Base-by-base conservation (phyloP, 2,888 invertebrate species). In the Coenonympha arcania region DNA sequence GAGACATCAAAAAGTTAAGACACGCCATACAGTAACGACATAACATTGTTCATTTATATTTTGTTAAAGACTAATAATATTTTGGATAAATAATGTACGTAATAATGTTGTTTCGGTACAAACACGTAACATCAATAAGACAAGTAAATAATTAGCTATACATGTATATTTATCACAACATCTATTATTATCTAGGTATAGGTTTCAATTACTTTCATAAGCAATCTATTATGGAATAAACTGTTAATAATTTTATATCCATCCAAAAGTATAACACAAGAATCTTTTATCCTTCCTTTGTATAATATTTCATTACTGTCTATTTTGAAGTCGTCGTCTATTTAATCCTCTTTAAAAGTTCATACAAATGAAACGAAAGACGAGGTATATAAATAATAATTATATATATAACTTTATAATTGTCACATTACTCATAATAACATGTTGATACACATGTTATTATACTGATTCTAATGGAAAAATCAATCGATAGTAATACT, bases 1-100 rank as follows among this genome's bases (percentile, higher is more conserved):
- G 62, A 57, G 48, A 73, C 73, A 73, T 73, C 72, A 71, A 77
- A 76, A 77, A 77, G 71, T 71, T 68, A 76, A 58, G 71, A 72
- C 60, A 72, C 54, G 52, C 59, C 63, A 60, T 52, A 52, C 50
- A 55, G 54, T 51, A 58, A 61, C 60, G 45, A 62, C 52, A 58
- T 49, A 58, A 59, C 48, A 58, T 28, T 20, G 47, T 44, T 52
- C 42, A 48, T 46, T 49, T 49, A 42, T 49, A 47, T 54, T 37
- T 34, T 24, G n/a, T n/a, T 31, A 45, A n/a, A n/a, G 22, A 26
- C 16, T 36, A 34, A 18, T 26, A 15, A 41, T 34, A 42, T 36
- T 48, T 41, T 24, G 40, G 44, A 39, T 48, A 51, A 41, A 52
- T 50, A 48, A 15, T 31, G 19, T 36, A 37, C 16, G 19, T 50